Conservation (phyloP, 2,113 vertebrate genomes). For the Pelobates fuscus region DNA sequence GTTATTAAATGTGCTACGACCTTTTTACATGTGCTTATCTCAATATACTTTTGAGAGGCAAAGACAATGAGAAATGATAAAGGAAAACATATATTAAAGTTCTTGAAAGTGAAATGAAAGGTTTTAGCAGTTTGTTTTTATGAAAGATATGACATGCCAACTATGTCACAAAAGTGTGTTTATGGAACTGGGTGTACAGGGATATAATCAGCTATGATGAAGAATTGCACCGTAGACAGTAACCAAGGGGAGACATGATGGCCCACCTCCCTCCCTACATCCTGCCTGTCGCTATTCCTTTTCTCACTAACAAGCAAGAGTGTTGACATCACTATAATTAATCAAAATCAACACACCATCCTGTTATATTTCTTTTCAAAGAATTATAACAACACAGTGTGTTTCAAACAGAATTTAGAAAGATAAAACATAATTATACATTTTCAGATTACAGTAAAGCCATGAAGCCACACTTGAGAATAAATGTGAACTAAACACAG, state of each 20-base stretch:
- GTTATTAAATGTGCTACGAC: too few species aligned
- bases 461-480: not conserved
- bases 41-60: too few species aligned
- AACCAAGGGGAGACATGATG: not conserved
- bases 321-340: not conserved
- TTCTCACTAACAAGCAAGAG: not conserved
- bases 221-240: not conserved
- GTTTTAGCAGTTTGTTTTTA: too few species aligned
- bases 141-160: too few species aligned
- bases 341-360: not conserved
- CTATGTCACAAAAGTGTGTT: too few species aligned
- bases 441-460: not conserved
- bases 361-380: not conserved
- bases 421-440: not conserved
- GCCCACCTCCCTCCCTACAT: not conserved
- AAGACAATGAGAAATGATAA: too few species aligned
- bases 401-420: not conserved
- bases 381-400: not conserved
- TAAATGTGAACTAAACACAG: slow-evolving; percentile 23
- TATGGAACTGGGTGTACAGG: not conserved
- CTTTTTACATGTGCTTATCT: too few species aligned
- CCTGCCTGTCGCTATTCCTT: not conserved
- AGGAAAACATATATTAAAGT: too few species aligned
- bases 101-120: too few species aligned
- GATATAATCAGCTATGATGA: not conserved